A percentile compares a stretch with the other conserved stretches of the same genome.
Evolutionary conservation across 1,140 invertebrate genomes (phyloP).

Genomic region (Caenorhabditis remanei): DNA sequence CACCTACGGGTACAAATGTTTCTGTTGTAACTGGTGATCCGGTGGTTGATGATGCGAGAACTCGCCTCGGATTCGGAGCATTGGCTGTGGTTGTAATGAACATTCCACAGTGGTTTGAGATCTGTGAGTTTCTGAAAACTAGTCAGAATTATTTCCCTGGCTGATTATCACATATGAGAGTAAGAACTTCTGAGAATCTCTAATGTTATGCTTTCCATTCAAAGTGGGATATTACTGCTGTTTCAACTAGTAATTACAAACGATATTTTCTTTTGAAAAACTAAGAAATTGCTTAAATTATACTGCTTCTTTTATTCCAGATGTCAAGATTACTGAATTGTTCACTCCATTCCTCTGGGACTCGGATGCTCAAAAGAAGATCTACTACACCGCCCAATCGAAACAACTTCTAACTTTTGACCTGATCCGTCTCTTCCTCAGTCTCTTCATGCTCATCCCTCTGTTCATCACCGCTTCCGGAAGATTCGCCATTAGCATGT

Average conservation of each 20-base stretch:
- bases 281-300: no score
- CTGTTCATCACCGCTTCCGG: not conserved
- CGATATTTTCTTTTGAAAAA: no score
- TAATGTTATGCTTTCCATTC: no score
- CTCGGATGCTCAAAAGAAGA: not conserved
- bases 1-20: not conserved
- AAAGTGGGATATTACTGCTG: no score
- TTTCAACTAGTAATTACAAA: no score
- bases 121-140: not conserved
- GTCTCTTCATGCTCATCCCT: not conserved
- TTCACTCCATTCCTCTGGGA: slow-evolving; percentile 34
- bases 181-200: no score
- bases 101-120: slow-evolving; percentile 20
- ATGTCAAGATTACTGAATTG: slow-evolving; percentile 23
- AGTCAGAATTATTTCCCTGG: no score
- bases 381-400: slow-evolving; percentile 19
- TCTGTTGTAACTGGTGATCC: slow-evolving; percentile 16
- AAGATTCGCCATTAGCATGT: not conserved
- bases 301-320: not conserved
- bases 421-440: not conserved
- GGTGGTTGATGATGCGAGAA: slow-evolving; percentile 4
- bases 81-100: slow-evolving; percentile 19
- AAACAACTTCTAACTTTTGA: slow-evolving; percentile 6
- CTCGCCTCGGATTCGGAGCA: not conserved
- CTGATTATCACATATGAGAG: no score